Evolutionary conservation across 2,113 vertebrate genomes (phyloP).

Genomic region (Mastomys coucha): DNA sequence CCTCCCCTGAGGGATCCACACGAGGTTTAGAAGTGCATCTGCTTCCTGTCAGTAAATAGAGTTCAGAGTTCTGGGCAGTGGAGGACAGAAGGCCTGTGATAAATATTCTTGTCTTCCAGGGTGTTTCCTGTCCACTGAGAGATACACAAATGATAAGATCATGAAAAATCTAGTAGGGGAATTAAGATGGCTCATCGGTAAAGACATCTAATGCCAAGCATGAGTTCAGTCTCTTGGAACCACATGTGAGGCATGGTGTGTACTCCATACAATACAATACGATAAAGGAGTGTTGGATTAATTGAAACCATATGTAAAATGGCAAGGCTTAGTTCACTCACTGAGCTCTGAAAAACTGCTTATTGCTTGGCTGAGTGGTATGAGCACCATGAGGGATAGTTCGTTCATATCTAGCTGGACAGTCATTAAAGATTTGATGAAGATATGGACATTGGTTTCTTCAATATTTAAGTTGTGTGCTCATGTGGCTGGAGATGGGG

Average conservation of each 20-base stretch:
- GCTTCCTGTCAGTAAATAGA: fast-evolving
- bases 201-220: too few species aligned
- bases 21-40: not conserved
- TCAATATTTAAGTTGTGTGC: not conserved
- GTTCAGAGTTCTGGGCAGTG: not conserved
- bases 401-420: not conserved
- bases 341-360: not conserved
- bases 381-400: not conserved
- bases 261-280: not conserved
- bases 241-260: not conserved
- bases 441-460: not conserved
- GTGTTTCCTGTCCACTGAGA: not conserved
- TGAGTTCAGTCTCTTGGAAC: too few species aligned
- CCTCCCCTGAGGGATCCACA: not conserved
- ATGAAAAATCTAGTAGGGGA: not conserved
- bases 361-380: not conserved
- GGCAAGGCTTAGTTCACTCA: not conserved
- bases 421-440: not conserved
- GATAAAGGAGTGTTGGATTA: not conserved
- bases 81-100: not conserved
- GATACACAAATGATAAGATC: not conserved
- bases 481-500: not conserved
- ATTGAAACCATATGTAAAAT: not conserved
- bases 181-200: not conserved
- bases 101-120: not conserved